A percentile compares a stretch with the other conserved stretches of the same genome.
Conservation (phyloP, 2,888 invertebrate genomes). For the Altica lythri region DNA sequence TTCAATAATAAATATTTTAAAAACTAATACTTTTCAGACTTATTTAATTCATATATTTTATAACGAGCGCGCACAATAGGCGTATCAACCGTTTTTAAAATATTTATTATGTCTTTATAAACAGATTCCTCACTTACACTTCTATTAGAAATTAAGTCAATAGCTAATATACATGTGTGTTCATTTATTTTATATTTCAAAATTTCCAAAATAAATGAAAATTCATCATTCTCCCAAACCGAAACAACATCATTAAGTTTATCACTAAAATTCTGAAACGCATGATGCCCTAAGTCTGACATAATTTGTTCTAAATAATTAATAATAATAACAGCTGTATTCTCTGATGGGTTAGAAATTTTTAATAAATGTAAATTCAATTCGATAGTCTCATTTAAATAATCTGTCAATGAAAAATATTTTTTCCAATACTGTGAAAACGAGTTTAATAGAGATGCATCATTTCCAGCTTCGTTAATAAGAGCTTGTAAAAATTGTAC, state of each 20-base stretch:
- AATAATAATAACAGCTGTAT: slow-evolving; percentile 9
- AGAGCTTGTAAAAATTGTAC: not conserved
- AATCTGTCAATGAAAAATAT: slow-evolving; percentile 7
- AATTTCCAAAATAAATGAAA: slow-evolving; percentile 21
- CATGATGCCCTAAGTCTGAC: slow-evolving; percentile 12
- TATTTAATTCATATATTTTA: no score
- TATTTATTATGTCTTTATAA: slow-evolving; percentile 1
- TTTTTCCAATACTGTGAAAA: slow-evolving; percentile 22
- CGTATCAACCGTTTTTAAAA: slow-evolving; percentile 10
- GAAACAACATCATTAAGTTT: not conserved
- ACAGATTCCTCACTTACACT: not conserved
- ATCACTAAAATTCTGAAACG: slow-evolving; percentile 16
- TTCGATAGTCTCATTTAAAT: slow-evolving; percentile 12
- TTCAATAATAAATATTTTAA: no score
- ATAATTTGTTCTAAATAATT: slow-evolving; percentile 16
- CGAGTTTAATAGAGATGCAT: slow-evolving; percentile 3
- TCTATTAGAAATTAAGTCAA: slow-evolving; percentile 5
- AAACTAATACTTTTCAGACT: no score
- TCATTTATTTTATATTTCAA: slow-evolving; percentile 14
- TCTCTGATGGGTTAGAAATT: not conserved
- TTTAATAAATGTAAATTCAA: slow-evolving; percentile 14
- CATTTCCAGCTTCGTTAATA: not conserved
- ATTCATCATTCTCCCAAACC: not conserved
- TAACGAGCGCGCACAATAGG: slow-evolving; percentile 18
- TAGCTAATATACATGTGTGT: slow-evolving; percentile 25